These are phyloP conservation scores for Arizona elegans DNA, from an alignment of 2,113 vertebrate genomes.

Conservation along the genomic window DNA sequence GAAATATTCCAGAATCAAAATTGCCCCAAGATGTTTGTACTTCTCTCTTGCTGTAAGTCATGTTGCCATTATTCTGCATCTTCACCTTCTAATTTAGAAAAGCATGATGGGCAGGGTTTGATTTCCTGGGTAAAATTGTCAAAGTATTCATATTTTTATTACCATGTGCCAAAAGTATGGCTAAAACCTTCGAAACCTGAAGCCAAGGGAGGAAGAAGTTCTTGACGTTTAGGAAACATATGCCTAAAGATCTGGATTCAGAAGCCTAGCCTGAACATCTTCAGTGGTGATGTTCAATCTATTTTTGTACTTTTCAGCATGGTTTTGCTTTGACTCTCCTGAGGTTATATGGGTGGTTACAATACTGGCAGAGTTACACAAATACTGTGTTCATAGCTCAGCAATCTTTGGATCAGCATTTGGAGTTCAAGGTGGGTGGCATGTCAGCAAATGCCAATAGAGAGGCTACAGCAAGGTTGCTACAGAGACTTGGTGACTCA, in stretches of 20 bases:
- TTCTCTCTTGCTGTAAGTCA: neutral
- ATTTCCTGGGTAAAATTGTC: neutral
- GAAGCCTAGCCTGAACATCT: constrained; percentile 32
- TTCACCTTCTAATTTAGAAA: neutral
- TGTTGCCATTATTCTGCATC: neutral
- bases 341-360: constrained; percentile 74
- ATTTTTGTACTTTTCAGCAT: constrained; percentile 62
- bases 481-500: constrained; percentile 66
- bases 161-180: neutral
- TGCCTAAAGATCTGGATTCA: constrained; percentile 15
- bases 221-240: neutral
- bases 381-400: constrained; percentile 74
- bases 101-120: neutral
- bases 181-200: constrained; percentile 4
- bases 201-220: constrained; percentile 1
- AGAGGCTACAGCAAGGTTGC: constrained; percentile 66
- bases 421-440: constrained; percentile 79
- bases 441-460: constrained; percentile 68
- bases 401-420: constrained; percentile 71
- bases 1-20: neutral
- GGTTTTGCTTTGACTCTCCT: constrained; percentile 77
- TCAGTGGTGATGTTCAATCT: constrained; percentile 41
- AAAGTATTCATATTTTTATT: neutral
- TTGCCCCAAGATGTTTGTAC: too few species aligned
- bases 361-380: constrained; percentile 72